Percentiles rank a stretch among this genome's conserved stretches.
phyloP scores from a whole-genome alignment of 2,888 invertebrate genomes.

The Morpho achilles region DNA sequence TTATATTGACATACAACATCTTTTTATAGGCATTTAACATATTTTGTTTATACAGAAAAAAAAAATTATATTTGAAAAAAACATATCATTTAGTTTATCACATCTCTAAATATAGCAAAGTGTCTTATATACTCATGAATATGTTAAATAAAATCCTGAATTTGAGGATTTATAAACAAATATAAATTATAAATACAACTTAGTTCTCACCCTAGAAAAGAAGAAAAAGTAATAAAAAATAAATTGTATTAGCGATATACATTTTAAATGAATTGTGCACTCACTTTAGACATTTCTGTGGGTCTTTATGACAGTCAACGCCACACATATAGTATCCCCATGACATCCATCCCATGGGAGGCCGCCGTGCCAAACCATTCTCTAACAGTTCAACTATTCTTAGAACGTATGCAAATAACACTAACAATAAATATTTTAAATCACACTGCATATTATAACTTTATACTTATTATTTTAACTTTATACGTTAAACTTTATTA shows the following conservation, averaged over 20 bases:
- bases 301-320: conserved; percentile 77
- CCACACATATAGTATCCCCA: conserved; percentile 85
- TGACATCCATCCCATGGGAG: conserved; percentile 88
- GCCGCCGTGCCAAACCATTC: conserved; percentile 82
- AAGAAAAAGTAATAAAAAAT: background rate
- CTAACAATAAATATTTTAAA: conserved; percentile 3
- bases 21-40: too few species aligned
- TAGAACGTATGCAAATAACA: conserved; percentile 29
- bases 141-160: too few species aligned
- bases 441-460: background rate
- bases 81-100: too few species aligned
- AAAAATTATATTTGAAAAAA: too few species aligned
- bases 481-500: background rate
- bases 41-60: too few species aligned
- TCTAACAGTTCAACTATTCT: conserved; percentile 57
- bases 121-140: too few species aligned
- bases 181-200: too few species aligned
- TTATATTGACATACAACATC: too few species aligned
- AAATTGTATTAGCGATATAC: background rate
- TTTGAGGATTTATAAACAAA: too few species aligned
- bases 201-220: background rate
- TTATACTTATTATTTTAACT: conserved; percentile 1
- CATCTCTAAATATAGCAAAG: too few species aligned
- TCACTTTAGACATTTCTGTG: conserved; percentile 82
- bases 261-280: conserved; percentile 26